A percentile compares a stretch with the other conserved stretches of the same genome.
These are phyloP conservation scores for Anhinga anhinga DNA, from an alignment of 2,113 vertebrate genomes.

Conservation along the genomic window DNA sequence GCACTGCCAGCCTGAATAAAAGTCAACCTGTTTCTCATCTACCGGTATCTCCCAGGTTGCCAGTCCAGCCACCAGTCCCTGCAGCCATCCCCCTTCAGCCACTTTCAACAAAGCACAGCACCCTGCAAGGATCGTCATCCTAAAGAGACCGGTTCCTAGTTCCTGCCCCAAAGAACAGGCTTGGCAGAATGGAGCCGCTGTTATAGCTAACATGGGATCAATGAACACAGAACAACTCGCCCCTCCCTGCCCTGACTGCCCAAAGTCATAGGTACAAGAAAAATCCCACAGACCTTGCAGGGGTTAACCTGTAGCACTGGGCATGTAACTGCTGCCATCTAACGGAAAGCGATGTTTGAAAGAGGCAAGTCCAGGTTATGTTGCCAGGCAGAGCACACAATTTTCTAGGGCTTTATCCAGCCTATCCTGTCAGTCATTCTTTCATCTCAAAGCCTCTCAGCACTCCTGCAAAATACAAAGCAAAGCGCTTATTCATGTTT, in stretches of 20 bases:
- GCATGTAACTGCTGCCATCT: background rate
- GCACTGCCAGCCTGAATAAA: background rate
- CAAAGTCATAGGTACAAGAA: background rate
- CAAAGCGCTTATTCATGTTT: background rate
- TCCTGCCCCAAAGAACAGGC: background rate
- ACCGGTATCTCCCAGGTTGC: rapidly evolving
- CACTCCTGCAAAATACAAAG: background rate
- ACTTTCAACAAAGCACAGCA: background rate
- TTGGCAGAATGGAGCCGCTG: background rate
- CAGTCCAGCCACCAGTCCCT: background rate
- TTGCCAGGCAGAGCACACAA: background rate
- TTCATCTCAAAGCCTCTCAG: background rate
- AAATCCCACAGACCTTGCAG: rapidly evolving
- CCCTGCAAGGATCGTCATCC: rapidly evolving
- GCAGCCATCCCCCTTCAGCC: background rate
- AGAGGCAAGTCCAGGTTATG: background rate
- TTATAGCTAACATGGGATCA: background rate
- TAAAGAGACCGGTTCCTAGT: background rate
- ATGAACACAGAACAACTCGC: too few relatives aligned
- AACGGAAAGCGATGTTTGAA: background rate
- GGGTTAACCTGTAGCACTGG: background rate
- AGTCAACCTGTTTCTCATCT: background rate
- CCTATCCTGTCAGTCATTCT: background rate
- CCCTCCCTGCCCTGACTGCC: background rate
- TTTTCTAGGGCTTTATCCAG: background rate